These are phyloP conservation scores for Monochamus alternatus DNA, from an alignment of 2,888 invertebrate species.

Conservation along the genomic window DNA sequence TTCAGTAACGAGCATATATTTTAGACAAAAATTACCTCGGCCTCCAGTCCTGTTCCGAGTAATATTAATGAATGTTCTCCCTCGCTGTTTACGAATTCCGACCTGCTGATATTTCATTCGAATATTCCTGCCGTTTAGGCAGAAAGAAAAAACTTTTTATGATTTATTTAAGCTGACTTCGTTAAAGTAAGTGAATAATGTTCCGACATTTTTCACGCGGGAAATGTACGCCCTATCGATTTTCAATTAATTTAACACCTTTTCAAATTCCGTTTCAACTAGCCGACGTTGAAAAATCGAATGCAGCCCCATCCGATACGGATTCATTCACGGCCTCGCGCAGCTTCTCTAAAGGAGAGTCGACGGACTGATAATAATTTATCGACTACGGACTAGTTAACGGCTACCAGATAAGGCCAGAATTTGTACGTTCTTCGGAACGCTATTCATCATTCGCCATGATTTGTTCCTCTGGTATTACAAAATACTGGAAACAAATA, in stretches of 20 bases:
- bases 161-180: conserved; percentile 37
- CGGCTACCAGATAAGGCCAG: conserved; percentile 3
- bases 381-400: conserved; percentile 7
- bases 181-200: conserved; percentile 39
- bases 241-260: conserved; percentile 36
- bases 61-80: conserved; percentile 30
- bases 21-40: conserved; percentile 5
- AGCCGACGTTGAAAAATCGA: conserved; percentile 37
- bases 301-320: conserved; percentile 8
- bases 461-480: not conserved
- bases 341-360: conserved; percentile 8
- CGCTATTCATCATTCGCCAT: not conserved
- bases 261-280: conserved; percentile 35
- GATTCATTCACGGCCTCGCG: conserved; percentile 13
- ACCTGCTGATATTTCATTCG: conserved; percentile 27
- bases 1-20: not conserved
- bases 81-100: conserved; percentile 27
- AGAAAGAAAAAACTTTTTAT: conserved; percentile 30
- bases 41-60: not conserved
- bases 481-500: not conserved
- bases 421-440: conserved; percentile 5
- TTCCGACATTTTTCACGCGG: conserved; percentile 31
- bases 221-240: conserved; percentile 28
- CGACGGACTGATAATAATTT: conserved; percentile 20
- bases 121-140: conserved; percentile 15